Base-by-base conservation (phyloP, 2,888 invertebrate genomes). In the Phengaris alcon region DNA sequence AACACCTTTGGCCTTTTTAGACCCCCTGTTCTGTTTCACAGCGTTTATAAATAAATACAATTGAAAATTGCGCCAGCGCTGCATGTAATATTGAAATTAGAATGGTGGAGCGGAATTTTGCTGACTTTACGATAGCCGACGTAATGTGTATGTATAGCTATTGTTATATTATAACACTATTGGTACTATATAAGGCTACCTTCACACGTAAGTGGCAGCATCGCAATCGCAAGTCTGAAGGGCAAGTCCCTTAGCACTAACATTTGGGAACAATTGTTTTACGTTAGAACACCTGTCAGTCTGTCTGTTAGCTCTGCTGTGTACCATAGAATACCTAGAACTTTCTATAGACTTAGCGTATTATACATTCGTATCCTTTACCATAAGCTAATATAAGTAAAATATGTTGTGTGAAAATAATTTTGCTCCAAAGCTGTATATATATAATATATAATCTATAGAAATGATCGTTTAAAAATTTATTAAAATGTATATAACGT, bases 331-430 rank as follows among this genome's bases (percentile, higher is more conserved):
- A 78, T 87, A 85, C 86, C 85, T 90, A 89, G 88, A 89, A 88
- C 87, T 84, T 87, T 83, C 87, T 80, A 86, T 88, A 88, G 87
- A 84, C 84, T 83, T 89, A 90, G 86, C 83, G 86, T 88, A 76
- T 35, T 89, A 87, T 85, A 87, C 82, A 83, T 82, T 82, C 79
- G 86, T 88, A 88, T 90, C 90, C 90, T 88, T 86, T 91, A 90
- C 85, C 87, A 85, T 90, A 90, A 90, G 89, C 86, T 88, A 86
- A 87, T 87, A 84, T 84, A 90, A 88, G 87, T 83, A 78, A 77
- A 77, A 76, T 77, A 76, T 77, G 77, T 78, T 78, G 80, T 79
- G 79, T 80, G 79, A 80, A 77, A 77, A 77, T 80, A 35, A 35
- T 64, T 78, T 78, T 78, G 75, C 76, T 79, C 78, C 64, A 77